Conservation (phyloP, 2,888 invertebrate species). For the Altica lythri region DNA sequence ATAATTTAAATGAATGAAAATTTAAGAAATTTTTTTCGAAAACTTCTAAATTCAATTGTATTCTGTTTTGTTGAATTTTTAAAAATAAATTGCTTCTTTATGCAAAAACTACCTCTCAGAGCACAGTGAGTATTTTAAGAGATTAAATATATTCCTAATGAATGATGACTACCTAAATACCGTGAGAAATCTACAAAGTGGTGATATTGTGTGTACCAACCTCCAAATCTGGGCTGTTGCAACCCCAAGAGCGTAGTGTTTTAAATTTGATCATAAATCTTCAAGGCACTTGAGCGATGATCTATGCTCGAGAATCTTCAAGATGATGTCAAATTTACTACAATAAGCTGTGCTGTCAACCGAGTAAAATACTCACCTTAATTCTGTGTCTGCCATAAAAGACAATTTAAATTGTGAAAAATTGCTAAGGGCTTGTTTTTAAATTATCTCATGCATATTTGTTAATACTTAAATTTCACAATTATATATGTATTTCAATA, state of each 20-base stretch:
- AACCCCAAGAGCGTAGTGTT: neutral
- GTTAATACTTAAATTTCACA: no score
- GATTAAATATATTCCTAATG: neutral
- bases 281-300: neutral
- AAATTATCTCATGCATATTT: no score
- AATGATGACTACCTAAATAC: constrained; percentile 12
- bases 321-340: constrained; percentile 3
- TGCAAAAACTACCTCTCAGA: constrained; percentile 1
- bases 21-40: no score
- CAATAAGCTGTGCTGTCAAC: constrained; percentile 5
- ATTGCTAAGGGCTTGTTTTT: neutral
- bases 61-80: no score
- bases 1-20: no score
- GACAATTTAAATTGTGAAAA: constrained; percentile 5
- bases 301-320: neutral
- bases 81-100: constrained; percentile 1
- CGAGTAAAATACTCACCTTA: constrained; percentile 2
- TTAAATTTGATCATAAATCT: constrained; percentile 1
- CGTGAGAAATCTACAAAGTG: constrained; percentile 10
- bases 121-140: neutral
- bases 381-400: neutral
- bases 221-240: neutral
- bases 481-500: no score
- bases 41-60: no score
- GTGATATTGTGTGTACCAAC: constrained; percentile 3